These are phyloP conservation scores for Sebastolobus alascanus DNA, from an alignment of 2,797 vertebrate species.

Conservation along the genomic window DNA sequence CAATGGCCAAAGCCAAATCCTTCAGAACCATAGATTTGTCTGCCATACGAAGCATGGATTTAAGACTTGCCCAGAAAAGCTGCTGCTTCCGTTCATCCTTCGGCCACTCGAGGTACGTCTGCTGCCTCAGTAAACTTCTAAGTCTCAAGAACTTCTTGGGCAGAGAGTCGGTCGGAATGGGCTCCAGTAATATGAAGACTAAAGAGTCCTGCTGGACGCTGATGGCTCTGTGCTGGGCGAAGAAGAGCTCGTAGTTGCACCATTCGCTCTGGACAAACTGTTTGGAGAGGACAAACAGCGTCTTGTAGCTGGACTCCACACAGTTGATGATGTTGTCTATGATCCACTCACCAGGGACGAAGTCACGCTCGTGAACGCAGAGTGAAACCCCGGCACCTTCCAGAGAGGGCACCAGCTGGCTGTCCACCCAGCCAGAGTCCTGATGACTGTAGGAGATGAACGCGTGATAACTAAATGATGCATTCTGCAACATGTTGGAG, in stretches of 20 bases:
- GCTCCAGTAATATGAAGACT: slow-evolving; percentile 80
- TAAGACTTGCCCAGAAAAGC: slow-evolving; percentile 88
- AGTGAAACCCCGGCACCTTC: slow-evolving; percentile 82
- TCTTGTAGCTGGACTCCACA: slow-evolving; percentile 92
- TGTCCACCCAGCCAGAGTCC: slow-evolving; percentile 87
- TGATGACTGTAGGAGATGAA: slow-evolving; percentile 92
- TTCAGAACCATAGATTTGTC: slow-evolving; percentile 65
- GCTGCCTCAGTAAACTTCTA: slow-evolving; percentile 83
- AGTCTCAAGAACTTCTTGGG: slow-evolving; percentile 81
- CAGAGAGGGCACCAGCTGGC: slow-evolving; percentile 82
- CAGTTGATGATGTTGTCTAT: slow-evolving; percentile 91
- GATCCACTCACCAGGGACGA: slow-evolving; percentile 89
- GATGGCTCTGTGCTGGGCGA: slow-evolving; percentile 90
- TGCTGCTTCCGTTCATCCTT: slow-evolving; percentile 84
- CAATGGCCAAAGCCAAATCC: slow-evolving; percentile 56
- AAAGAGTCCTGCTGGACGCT: slow-evolving; percentile 84
- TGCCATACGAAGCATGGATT: slow-evolving; percentile 65
- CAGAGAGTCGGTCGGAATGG: slow-evolving; percentile 83
- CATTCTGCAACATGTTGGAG: slow-evolving; percentile 44
- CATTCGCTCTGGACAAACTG: slow-evolving; percentile 92
- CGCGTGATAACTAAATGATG: slow-evolving; percentile 83
- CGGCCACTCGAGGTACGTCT: slow-evolving; percentile 90
- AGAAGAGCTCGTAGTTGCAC: slow-evolving; percentile 94
- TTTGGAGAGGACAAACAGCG: slow-evolving; percentile 89
- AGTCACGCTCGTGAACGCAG: slow-evolving; percentile 90